Conservation (phyloP, 2,113 vertebrate genomes). For the Chloropsis cyanopogon region DNA sequence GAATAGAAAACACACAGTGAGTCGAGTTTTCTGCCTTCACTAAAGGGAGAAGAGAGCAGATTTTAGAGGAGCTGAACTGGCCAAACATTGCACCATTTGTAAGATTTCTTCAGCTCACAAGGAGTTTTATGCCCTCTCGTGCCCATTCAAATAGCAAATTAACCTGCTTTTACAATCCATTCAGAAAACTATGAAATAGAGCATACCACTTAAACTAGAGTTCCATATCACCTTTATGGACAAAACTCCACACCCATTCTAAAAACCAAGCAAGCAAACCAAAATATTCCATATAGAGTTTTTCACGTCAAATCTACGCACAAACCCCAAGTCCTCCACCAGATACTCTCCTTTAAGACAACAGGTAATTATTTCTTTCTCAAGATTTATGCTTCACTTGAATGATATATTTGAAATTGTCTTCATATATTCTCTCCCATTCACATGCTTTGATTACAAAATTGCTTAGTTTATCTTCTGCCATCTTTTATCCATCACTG, state of each 20-base stretch:
- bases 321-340: neutral
- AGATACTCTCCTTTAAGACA: neutral
- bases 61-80: slow-evolving; percentile 14
- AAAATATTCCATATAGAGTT: neutral
- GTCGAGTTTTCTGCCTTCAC: neutral
- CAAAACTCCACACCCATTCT: neutral
- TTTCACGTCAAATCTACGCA: neutral
- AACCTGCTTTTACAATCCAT: slow-evolving; percentile 33
- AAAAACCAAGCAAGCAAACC: neutral
- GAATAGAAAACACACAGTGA: neutral
- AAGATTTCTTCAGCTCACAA: neutral
- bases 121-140: neutral
- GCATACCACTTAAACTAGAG: neutral
- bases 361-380: neutral
- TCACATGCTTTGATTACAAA: neutral
- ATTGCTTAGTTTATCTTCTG: neutral
- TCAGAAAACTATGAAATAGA: slow-evolving; percentile 54
- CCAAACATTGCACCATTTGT: neutral
- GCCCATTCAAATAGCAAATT: slow-evolving; percentile 33
- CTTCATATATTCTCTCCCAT: neutral
- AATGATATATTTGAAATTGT: neutral
- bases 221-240: neutral
- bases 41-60: neutral
- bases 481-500: neutral
- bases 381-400: neutral